Evolutionary conservation across 2,888 invertebrate species (phyloP).

Genomic region (Thereva unica): DNA sequence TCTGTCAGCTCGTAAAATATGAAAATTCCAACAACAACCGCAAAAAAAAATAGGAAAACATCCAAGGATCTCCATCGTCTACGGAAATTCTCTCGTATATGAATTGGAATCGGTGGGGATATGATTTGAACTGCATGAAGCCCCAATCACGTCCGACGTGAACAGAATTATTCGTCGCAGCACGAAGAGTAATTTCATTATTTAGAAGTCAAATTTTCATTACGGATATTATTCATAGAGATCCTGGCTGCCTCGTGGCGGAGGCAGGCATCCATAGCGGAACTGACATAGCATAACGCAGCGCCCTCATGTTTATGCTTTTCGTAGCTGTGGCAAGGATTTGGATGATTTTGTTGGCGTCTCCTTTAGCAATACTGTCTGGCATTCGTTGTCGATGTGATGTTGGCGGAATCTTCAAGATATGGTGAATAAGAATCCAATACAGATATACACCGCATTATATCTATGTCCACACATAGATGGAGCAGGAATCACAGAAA

Average conservation of each 20-base stretch:
- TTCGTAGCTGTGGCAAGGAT: not conserved
- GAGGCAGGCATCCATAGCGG: not conserved
- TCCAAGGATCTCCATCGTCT: too few species aligned
- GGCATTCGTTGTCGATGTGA: too few species aligned
- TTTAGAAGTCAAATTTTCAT: slow-evolving; percentile 37
- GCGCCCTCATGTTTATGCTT: not conserved
- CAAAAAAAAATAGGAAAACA: too few species aligned
- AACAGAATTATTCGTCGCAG: slow-evolving; percentile 35
- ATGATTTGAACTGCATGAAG: slow-evolving; percentile 9
- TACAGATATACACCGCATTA: too few species aligned
- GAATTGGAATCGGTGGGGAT: not conserved
- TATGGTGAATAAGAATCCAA: too few species aligned
- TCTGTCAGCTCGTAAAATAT: too few species aligned
- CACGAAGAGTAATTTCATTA: slow-evolving; percentile 34
- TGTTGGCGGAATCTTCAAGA: too few species aligned
- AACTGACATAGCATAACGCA: too few species aligned
- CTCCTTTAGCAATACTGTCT: too few species aligned
- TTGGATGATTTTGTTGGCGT: too few species aligned
- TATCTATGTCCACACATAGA: not conserved
- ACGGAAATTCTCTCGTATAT: too few species aligned
- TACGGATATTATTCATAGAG: slow-evolving; percentile 36
- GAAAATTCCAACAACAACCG: too few species aligned
- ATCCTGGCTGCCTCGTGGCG: slow-evolving; percentile 15
- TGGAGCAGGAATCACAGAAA: slow-evolving; percentile 6
- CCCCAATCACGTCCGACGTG: slow-evolving; percentile 33